These are phyloP conservation scores for Stenodema calcarata DNA, from an alignment of 2,888 invertebrate species.

Conservation along the genomic window DNA sequence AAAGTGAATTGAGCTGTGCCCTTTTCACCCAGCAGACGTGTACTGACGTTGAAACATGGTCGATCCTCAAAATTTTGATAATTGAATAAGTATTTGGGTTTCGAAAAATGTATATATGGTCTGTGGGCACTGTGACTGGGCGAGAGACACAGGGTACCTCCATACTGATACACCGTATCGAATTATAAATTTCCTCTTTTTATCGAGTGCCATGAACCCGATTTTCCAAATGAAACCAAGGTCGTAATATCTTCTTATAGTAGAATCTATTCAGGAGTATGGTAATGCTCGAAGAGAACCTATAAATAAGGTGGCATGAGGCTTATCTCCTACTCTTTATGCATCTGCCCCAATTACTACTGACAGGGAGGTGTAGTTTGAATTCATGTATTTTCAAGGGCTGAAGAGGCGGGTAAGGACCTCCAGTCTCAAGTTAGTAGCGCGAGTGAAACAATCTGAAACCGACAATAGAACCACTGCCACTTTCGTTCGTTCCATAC, in stretches of 20 bases:
- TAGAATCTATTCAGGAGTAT: not conserved
- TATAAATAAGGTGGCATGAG: conserved; percentile 10
- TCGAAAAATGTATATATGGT: too few relatives aligned
- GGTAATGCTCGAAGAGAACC: not conserved
- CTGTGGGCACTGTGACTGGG: too few relatives aligned
- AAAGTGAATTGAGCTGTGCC: too few relatives aligned
- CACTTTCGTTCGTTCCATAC: not conserved
- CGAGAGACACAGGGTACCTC: too few relatives aligned
- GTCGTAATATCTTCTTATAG: not conserved
- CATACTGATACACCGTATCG: too few relatives aligned
- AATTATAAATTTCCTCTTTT: too few relatives aligned
- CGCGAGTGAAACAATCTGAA: not conserved
- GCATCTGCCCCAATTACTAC: conserved; percentile 7
- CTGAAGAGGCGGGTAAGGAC: not conserved
- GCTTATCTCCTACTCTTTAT: conserved; percentile 8
- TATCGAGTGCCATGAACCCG: too few relatives aligned
- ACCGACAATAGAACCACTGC: not conserved
- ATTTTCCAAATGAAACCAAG: not conserved
- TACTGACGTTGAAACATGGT: too few relatives aligned
- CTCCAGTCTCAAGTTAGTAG: not conserved
- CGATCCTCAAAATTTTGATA: too few relatives aligned
- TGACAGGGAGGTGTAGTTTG: not conserved
- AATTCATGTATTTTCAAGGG: conserved; percentile 11
- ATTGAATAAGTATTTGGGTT: too few relatives aligned
- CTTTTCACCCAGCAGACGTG: too few relatives aligned